A percentile compares a stretch with the other conserved stretches of the same genome.
These are phyloP conservation scores for Lepeophtheirus salmonis DNA, from an alignment of 1,140 invertebrate species.

Conservation along the genomic window DNA sequence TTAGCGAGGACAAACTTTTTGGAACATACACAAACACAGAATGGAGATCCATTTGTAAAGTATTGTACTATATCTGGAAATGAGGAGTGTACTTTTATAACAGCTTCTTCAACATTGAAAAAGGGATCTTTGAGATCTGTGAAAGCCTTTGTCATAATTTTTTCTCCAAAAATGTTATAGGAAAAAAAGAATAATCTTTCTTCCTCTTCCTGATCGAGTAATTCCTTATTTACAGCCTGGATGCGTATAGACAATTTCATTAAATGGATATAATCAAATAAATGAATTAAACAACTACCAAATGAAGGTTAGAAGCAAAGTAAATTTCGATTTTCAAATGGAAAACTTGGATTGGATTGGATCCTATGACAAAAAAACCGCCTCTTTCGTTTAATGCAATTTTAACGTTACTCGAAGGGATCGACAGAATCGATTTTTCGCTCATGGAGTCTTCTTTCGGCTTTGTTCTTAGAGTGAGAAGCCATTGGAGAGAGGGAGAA, in stretches of 20 bases:
- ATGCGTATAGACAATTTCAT: background rate
- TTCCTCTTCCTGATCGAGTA: background rate
- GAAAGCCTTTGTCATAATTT: background rate
- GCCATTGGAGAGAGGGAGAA: background rate
- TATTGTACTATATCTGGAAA: background rate
- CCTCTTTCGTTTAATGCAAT: background rate
- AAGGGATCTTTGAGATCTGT: conserved; percentile 18
- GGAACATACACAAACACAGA: background rate
- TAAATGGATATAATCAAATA: background rate
- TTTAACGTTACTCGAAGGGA: background rate
- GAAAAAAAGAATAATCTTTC: background rate
- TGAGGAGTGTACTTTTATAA: background rate
- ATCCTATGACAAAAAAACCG: background rate
- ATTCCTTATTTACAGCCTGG: background rate
- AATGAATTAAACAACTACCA: too few relatives aligned
- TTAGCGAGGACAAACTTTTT: background rate
- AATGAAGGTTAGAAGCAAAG: background rate
- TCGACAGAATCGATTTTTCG: too few relatives aligned
- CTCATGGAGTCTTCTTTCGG: too few relatives aligned
- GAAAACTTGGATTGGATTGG: background rate
- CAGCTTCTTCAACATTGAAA: background rate
- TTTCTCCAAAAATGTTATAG: background rate
- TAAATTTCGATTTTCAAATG: background rate
- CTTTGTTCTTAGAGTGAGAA: background rate
- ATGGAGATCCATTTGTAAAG: background rate